A percentile compares a stretch with the other conserved stretches of the same genome.
Evolutionary conservation across 2,113 vertebrate genomes (phyloP).

Genomic region (Nettapus auritus): DNA sequence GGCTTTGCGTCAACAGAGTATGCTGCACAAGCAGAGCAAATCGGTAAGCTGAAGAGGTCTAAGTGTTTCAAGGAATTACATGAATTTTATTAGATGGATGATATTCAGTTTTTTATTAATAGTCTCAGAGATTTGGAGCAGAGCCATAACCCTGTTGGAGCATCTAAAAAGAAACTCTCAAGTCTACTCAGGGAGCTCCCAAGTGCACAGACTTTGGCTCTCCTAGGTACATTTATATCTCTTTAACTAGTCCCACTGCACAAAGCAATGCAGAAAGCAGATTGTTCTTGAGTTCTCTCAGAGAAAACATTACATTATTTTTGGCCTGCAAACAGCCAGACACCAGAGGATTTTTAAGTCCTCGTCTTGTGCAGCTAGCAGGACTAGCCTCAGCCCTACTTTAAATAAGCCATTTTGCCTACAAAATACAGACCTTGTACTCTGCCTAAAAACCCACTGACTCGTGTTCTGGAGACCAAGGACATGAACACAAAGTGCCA

Average conservation of each 20-base stretch:
- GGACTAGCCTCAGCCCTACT: neutral
- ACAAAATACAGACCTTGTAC: neutral
- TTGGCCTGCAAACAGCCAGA: neutral
- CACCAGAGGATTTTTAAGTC: neutral
- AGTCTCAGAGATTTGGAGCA: neutral
- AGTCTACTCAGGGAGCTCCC: neutral
- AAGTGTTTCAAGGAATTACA: slow-evolving; percentile 17
- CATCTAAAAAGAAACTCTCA: neutral
- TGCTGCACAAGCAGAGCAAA: slow-evolving; percentile 42
- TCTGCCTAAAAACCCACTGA: neutral
- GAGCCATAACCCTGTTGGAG: neutral
- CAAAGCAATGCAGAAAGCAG: neutral
- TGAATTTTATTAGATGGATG: neutral
- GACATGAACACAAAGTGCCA: neutral
- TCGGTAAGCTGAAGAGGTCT: slow-evolving; percentile 18
- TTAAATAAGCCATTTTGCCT: neutral
- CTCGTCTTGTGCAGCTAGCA: neutral
- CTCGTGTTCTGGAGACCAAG: neutral
- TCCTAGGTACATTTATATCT: neutral
- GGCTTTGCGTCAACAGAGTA: slow-evolving; percentile 44
- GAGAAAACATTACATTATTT: neutral
- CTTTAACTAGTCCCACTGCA: neutral
- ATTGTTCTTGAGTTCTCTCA: neutral
- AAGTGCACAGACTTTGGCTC: neutral
- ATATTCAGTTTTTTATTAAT: slow-evolving; percentile 25